These are phyloP conservation scores for Sylvietta virens DNA, from an alignment of 2,113 vertebrate species.

Conservation along the genomic window DNA sequence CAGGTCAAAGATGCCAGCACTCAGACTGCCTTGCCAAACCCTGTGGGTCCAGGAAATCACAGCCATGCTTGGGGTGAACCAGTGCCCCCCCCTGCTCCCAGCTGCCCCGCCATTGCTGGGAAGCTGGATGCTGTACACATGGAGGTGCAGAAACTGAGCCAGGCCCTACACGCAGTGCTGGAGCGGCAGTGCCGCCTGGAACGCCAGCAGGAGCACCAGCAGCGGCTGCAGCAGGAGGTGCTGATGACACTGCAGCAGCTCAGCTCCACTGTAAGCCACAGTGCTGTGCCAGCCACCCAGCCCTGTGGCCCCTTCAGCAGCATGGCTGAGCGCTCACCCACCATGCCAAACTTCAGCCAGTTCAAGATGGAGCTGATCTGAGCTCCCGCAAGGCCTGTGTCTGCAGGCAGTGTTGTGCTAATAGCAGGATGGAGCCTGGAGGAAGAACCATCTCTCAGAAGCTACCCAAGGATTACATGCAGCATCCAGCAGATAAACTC, in stretches of 20 bases:
- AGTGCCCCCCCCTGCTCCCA: not conserved
- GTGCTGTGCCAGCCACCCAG: not conserved
- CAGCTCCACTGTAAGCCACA: constrained; percentile 43
- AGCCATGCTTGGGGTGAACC: not conserved
- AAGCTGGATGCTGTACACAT: constrained; percentile 73
- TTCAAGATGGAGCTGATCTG: constrained; percentile 67
- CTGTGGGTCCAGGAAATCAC: not conserved
- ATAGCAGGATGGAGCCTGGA: not conserved
- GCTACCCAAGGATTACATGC: not conserved
- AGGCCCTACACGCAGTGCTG: constrained; percentile 71
- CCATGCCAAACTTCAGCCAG: constrained; percentile 67
- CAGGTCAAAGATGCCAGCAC: constrained; percentile 49
- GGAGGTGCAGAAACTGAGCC: constrained; percentile 74
- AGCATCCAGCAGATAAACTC: not conserved
- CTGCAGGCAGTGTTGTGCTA: not conserved
- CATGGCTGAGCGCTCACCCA: constrained; percentile 38
- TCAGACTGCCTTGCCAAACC: not conserved
- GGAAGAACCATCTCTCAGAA: not conserved
- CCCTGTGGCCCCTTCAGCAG: not conserved
- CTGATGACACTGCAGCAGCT: constrained; percentile 78
- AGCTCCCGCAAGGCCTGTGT: accelerated
- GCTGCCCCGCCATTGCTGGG: constrained; percentile 14
- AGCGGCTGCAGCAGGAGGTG: constrained; percentile 82
- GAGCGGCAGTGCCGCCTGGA: constrained; percentile 77
- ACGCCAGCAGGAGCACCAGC: constrained; percentile 80